Evolutionary conservation across 2,888 invertebrate species (phyloP), one percentile per base, ranked within the genome.

Genomic region (Atrina japonica): DNA sequence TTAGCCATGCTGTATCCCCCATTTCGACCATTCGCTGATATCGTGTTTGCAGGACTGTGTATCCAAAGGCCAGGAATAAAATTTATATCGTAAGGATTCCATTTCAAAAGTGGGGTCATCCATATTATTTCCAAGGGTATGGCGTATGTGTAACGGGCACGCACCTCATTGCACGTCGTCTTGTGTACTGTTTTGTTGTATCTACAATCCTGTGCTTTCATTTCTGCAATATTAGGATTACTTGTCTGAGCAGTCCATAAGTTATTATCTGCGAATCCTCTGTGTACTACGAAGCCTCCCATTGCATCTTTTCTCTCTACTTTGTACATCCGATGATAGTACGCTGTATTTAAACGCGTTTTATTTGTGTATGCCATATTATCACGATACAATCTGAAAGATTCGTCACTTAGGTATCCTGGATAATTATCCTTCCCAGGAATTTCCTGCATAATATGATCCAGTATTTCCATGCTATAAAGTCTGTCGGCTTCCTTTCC

Each of bases 61-160:
- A 70, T 78, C 6, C 35, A 18, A 1, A 87, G 47, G 5, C 35
- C 35, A 5, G 5, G 6, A 35, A 7, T 5, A 11, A 7, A 11
- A 7, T 35, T 5, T 35, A 35, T 35, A 30, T 83, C 66, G 70
- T 82, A 82, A 0, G 88, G 87, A 66, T 87, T 87, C 88, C 88
- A 88, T 11, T 55, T 60, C 7, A 73, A 60, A 16, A 88, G 75
- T 0, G 88, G 88, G 0, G 86, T 88, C 64, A 83, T 43, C 79
- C 80, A 88, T 55, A 87, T 72, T 27, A 88, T 73, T 65, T 88
- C 88, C 29, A 88, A 70, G 0, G 86, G 88, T 6, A 88, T 80
- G 29, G 88, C 86, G 35, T 83, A 86, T 2, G 85, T 77, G 56
- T 76, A 80, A 45, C 81, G 47, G 35, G 82, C 68, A 9, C 61